Percentiles rank a stretch among this genome's conserved stretches.
These are phyloP conservation scores for Hemiscyllium ocellatum DNA, from an alignment of 2,113 vertebrate genomes.

Conservation along the genomic window DNA sequence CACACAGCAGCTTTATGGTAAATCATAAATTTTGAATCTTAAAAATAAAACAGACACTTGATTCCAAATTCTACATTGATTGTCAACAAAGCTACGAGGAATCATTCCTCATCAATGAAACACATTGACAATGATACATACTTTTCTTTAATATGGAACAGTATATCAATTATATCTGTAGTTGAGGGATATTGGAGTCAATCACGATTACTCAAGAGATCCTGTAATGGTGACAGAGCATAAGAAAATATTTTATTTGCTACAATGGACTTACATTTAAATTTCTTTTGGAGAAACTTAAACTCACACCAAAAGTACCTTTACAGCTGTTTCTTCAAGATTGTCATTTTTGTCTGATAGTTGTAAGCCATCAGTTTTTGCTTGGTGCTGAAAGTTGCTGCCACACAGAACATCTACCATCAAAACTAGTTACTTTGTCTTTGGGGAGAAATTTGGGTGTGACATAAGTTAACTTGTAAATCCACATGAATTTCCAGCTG, in stretches of 20 bases:
- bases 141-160: background rate
- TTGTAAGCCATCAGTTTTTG: background rate
- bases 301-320: background rate
- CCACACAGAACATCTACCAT: background rate
- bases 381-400: too few relatives aligned
- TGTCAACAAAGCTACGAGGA: background rate
- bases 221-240: background rate
- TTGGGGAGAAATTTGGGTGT: too few relatives aligned
- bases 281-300: background rate
- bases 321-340: background rate
- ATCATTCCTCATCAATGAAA: background rate
- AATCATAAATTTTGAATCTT: background rate
- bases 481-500: too few relatives aligned
- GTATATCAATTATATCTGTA: background rate
- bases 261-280: background rate
- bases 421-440: background rate
- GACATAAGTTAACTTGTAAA: too few relatives aligned
- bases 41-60: background rate
- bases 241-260: background rate
- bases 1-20: background rate
- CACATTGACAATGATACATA: background rate
- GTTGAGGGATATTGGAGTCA: background rate
- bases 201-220: background rate
- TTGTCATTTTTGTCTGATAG: background rate
- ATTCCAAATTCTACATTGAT: background rate